These are phyloP conservation scores for Styela plicata DNA, from an alignment of 23 tunicate genomes.

Conservation along the genomic window DNA sequence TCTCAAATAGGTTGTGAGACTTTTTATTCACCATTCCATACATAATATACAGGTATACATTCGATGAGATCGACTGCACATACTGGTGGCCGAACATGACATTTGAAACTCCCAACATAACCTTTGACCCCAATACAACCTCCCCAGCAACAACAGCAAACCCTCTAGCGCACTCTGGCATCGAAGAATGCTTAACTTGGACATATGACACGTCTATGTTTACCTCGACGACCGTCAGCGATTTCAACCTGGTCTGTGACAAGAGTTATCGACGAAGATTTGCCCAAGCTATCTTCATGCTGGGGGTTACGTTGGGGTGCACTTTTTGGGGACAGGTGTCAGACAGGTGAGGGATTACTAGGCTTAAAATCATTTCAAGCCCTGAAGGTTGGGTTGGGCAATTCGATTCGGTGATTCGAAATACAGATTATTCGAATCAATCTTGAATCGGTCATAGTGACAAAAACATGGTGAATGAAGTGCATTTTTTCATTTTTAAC, in stretches of 20 bases:
- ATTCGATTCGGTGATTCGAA: too few relatives aligned
- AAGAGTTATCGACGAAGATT: slow-evolving; percentile 40
- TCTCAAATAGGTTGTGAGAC: neutral
- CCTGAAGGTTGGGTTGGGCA: too few relatives aligned
- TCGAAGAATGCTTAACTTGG: slow-evolving; percentile 55
- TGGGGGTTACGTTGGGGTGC: slow-evolving; percentile 76
- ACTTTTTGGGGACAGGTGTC: slow-evolving; percentile 81
- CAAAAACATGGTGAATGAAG: too few relatives aligned
- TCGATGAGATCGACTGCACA: slow-evolving; percentile 13
- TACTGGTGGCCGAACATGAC: slow-evolving; percentile 55
- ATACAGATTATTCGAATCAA: too few relatives aligned
- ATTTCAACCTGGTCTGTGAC: slow-evolving; percentile 63
- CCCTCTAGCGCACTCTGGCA: neutral
- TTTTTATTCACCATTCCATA: neutral
- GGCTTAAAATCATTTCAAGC: too few relatives aligned
- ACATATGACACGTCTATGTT: slow-evolving; percentile 44
- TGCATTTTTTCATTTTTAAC: too few relatives aligned
- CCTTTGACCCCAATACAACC: neutral
- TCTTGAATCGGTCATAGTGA: too few relatives aligned
- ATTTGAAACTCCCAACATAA: neutral
- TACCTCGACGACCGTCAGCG: slow-evolving; percentile 53
- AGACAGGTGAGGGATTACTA: slow-evolving; percentile 90
- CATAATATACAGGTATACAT: slow-evolving; percentile 6
- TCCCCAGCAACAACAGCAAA: neutral
- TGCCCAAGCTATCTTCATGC: slow-evolving; percentile 82